Percentiles rank a stretch among this genome's conserved stretches.
Conservation (phyloP, 2,113 vertebrate species). For the Loxodonta africana region DNA sequence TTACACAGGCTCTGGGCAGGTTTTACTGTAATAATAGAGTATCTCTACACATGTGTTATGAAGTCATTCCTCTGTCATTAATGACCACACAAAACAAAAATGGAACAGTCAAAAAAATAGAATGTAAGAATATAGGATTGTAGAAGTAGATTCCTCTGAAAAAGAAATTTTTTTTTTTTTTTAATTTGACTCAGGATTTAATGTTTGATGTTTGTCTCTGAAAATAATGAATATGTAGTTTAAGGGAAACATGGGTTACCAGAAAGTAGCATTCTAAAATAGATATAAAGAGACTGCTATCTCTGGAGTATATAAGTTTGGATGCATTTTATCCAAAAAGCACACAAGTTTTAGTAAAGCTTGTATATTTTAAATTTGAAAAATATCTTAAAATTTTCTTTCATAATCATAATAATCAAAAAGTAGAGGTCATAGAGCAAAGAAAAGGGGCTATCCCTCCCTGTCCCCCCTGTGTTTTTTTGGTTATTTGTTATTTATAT, state of each 20-base stretch:
- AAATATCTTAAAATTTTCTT: slow-evolving; percentile 37
- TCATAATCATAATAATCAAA: background rate
- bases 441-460: background rate
- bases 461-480: background rate
- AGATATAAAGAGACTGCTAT: background rate
- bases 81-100: slow-evolving; percentile 24
- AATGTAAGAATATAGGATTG: background rate
- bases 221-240: slow-evolving; percentile 40
- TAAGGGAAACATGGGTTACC: background rate
- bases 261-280: background rate
- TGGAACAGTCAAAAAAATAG: background rate
- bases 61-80: background rate
- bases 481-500: background rate
- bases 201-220: background rate
- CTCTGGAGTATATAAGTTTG: background rate
- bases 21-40: background rate
- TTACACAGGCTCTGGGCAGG: background rate
- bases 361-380: slow-evolving; percentile 42
- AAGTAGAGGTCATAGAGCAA: background rate
- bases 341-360: background rate
- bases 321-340: slow-evolving; percentile 5
- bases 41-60: background rate
- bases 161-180: background rate
- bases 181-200: background rate
- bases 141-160: background rate